Percentiles rank a stretch among this genome's conserved stretches.
Conservation (phyloP, 2,113 vertebrate species). For the Potamarius usumacintae region DNA sequence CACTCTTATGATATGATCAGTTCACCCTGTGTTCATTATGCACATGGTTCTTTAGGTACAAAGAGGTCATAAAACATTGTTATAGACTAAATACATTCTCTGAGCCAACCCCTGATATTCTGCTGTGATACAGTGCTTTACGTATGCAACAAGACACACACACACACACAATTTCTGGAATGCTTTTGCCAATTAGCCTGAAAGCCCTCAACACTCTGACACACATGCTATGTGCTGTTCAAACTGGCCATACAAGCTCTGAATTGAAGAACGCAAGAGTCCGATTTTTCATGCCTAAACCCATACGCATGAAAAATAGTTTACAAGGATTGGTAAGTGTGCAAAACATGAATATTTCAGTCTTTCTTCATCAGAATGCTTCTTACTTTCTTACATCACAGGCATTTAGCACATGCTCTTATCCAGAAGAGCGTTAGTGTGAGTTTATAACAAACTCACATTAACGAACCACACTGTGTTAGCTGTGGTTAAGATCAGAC, state of each 20-base stretch:
- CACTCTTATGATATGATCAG: not conserved
- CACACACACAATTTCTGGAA: slow-evolving; percentile 37
- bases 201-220: not conserved
- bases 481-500: not conserved
- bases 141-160: slow-evolving; percentile 1
- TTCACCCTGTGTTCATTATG: not conserved
- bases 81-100: not conserved
- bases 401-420: no score
- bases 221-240: not conserved
- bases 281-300: not conserved
- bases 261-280: not conserved
- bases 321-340: not conserved
- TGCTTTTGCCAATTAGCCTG: slow-evolving; percentile 12
- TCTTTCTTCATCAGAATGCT: slow-evolving; percentile 39
- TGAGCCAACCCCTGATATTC: not conserved
- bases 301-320: not conserved
- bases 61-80: not conserved
- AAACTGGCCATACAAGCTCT: not conserved
- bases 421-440: no score
- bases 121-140: slow-evolving; percentile 27
- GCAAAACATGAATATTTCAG: slow-evolving; percentile 50
- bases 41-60: not conserved
- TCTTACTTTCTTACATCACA: not conserved
- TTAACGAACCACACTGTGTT: slow-evolving; percentile 13
- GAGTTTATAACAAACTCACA: not conserved